These are phyloP conservation scores for Gyps fulvus DNA, from an alignment of 2,113 vertebrate species.

Conservation along the genomic window DNA sequence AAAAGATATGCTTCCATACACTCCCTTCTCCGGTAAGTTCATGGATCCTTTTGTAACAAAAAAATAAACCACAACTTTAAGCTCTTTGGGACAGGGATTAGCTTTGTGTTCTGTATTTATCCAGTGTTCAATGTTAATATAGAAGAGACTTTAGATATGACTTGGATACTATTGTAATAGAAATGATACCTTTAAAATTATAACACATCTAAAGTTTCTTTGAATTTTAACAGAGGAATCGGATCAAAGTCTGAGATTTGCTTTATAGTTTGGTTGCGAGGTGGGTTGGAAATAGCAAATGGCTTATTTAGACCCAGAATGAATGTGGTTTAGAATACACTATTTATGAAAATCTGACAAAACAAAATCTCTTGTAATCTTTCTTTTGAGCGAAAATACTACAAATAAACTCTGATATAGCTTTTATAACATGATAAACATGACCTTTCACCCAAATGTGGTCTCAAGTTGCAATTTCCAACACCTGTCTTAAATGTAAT, in stretches of 20 bases:
- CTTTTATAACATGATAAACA: background rate
- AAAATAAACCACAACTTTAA: background rate
- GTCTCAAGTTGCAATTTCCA: background rate
- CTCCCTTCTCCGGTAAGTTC: background rate
- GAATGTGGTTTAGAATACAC: background rate
- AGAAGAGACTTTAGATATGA: background rate
- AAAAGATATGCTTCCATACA: background rate
- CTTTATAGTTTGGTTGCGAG: background rate
- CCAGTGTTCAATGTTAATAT: background rate
- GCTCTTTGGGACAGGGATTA: background rate
- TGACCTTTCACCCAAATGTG: background rate
- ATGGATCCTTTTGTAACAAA: background rate
- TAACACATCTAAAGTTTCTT: background rate
- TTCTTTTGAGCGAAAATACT: background rate
- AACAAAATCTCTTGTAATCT: background rate
- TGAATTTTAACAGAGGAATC: background rate
- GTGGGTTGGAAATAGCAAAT: background rate
- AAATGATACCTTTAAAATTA: background rate
- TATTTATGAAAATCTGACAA: background rate
- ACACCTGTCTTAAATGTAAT: background rate
- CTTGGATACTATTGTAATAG: background rate
- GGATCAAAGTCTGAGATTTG: background rate
- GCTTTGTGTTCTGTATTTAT: background rate
- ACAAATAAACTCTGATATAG: background rate
- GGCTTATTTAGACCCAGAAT: background rate